phyloP scores from a whole-genome alignment of 2,888 invertebrate genomes.

The Mesorhabditis spiculigera region DNA sequence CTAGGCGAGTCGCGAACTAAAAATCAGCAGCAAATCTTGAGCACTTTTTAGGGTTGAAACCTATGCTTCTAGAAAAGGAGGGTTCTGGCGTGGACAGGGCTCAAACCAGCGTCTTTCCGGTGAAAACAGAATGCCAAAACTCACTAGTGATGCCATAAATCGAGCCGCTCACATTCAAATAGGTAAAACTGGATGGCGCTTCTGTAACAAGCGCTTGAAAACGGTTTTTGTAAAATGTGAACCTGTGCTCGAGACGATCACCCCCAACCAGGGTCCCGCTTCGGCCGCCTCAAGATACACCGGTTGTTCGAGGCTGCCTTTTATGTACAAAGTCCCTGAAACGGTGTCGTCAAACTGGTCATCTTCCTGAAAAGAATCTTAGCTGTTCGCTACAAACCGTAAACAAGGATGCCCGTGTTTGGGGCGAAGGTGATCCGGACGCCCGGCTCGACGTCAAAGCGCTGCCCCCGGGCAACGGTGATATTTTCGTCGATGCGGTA shows the following conservation, averaged over 20 bases:
- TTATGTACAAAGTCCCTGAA: constrained; percentile 4
- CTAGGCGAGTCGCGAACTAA: background rate
- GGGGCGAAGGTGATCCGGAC: background rate
- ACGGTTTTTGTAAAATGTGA: too few relatives aligned
- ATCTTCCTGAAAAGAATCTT: background rate
- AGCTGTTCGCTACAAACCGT: constrained; percentile 4
- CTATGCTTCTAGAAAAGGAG: too few relatives aligned
- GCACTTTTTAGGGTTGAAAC: too few relatives aligned
- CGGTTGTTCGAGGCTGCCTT: background rate
- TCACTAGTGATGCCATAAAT: background rate
- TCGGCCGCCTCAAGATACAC: background rate
- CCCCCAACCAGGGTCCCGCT: background rate
- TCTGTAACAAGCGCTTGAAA: background rate
- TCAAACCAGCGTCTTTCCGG: too few relatives aligned
- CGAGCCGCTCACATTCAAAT: background rate
- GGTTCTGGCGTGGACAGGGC: too few relatives aligned
- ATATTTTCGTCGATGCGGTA: background rate
- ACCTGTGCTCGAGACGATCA: background rate
- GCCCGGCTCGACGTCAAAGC: background rate
- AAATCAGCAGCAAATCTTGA: background rate
- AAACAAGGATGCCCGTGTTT: constrained; percentile 4
- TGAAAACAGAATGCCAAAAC: too few relatives aligned
- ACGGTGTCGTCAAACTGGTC: background rate
- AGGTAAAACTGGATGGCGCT: background rate
- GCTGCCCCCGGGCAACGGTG: background rate